Conservation (phyloP, 1,140 invertebrate species). For the Nephotettix cincticeps region DNA sequence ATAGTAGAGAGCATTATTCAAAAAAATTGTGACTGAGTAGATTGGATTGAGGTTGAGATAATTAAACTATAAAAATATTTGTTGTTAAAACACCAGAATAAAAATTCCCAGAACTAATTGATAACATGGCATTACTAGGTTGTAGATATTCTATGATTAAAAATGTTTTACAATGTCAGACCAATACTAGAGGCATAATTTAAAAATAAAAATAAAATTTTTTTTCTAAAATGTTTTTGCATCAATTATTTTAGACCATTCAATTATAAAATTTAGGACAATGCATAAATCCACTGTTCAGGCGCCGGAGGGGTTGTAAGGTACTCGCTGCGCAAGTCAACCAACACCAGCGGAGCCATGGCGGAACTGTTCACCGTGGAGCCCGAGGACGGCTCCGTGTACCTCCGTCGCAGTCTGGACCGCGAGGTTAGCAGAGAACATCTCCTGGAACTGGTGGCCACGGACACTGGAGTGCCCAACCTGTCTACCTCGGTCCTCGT, state of each 20-base stretch:
- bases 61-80: background rate
- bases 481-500: constrained; percentile 76
- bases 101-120: no score
- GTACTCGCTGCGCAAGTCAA: constrained; percentile 63
- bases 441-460: constrained; percentile 78
- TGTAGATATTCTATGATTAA: no score
- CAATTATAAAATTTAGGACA: no score
- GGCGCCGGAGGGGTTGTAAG: constrained; percentile 64
- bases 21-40: background rate
- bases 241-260: no score
- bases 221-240: no score
- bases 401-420: constrained; percentile 74
- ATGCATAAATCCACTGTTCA: constrained; percentile 37
- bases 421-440: constrained; percentile 69
- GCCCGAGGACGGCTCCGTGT: constrained; percentile 70
- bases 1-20: no score
- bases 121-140: no score
- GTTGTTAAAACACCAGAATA: no score
- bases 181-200: no score
- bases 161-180: no score
- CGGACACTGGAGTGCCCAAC: constrained; percentile 74
- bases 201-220: no score
- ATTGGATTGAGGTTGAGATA: background rate
- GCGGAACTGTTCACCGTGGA: constrained; percentile 73
- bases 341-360: constrained; percentile 55